phyloP scores from a whole-genome alignment of 1,140 invertebrate species.

The Pseudomyrmex gracilis region DNA sequence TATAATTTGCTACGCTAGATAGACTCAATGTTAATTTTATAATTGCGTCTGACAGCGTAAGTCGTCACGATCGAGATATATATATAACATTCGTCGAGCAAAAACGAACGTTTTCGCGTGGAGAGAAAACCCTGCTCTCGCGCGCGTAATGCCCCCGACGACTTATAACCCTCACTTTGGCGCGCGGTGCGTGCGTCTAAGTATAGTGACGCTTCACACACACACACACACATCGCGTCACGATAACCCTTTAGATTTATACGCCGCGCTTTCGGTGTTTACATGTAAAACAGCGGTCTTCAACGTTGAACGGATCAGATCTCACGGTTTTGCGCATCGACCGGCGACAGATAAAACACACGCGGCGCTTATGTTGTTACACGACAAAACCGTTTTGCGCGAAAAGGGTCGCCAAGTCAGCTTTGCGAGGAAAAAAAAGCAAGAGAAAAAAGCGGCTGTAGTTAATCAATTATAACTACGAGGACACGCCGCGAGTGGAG shows the following conservation, averaged over 20 bases:
- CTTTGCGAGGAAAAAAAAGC: not conserved
- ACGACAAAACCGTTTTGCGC: not conserved
- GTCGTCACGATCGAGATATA: not conserved
- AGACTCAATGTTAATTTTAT: constrained; percentile 5
- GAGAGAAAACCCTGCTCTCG: not conserved
- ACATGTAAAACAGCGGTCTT: not conserved
- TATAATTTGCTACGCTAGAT: constrained; percentile 8
- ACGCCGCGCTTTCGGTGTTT: not conserved
- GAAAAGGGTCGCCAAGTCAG: not conserved
- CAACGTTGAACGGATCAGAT: not conserved
- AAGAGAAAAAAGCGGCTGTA: no score
- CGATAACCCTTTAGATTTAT: constrained; percentile 27
- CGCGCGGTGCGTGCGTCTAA: not conserved
- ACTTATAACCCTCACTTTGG: not conserved
- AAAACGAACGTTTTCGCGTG: not conserved
- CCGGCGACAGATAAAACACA: not conserved
- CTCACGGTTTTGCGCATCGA: not conserved
- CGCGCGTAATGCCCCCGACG: not conserved
- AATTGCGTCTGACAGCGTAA: not conserved
- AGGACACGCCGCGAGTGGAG: not conserved
- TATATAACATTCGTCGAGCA: not conserved
- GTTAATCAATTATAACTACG: not conserved
- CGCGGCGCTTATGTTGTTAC: not conserved
- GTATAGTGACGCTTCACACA: constrained; percentile 10
- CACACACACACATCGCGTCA: not conserved